Evolutionary conservation across 2,888 invertebrate species (phyloP).

Genomic region (Baronia brevicornis): DNA sequence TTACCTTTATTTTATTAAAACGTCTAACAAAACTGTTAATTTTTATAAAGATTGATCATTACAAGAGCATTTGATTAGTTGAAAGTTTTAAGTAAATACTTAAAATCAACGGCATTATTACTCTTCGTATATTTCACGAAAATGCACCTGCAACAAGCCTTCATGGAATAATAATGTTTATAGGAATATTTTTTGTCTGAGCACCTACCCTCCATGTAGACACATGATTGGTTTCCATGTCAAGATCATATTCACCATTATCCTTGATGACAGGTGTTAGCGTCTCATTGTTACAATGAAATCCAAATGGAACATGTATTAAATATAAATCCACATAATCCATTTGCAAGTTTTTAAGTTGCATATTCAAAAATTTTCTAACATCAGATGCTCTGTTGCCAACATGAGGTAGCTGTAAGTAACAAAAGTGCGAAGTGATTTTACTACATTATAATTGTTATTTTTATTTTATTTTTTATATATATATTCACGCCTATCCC

Average conservation of each 20-base stretch:
- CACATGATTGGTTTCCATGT: constrained; percentile 77
- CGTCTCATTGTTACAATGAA: constrained; percentile 70
- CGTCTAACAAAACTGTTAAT: background rate
- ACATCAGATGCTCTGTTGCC: constrained; percentile 82
- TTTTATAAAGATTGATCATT: too few species aligned
- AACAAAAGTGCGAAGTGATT: background rate
- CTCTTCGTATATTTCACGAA: too few species aligned
- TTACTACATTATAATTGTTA: too few species aligned
- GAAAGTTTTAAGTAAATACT: too few species aligned
- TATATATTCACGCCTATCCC: too few species aligned
- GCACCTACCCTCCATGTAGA: constrained; percentile 82
- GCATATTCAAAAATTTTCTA: constrained; percentile 77
- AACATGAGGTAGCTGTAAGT: constrained; percentile 78
- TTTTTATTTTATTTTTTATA: too few species aligned
- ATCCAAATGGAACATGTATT: constrained; percentile 84
- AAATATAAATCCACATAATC: constrained; percentile 86
- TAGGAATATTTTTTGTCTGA: too few species aligned
- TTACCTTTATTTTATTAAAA: background rate
- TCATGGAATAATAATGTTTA: too few species aligned
- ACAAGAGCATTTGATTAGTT: too few species aligned
- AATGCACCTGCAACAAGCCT: too few species aligned
- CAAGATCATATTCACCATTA: constrained; percentile 77
- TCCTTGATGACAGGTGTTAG: constrained; percentile 73
- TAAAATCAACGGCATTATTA: too few species aligned
- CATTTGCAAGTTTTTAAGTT: constrained; percentile 78